Evolutionary conservation across 2,113 vertebrate species (phyloP).

Genomic region (Eurypyga helias): DNA sequence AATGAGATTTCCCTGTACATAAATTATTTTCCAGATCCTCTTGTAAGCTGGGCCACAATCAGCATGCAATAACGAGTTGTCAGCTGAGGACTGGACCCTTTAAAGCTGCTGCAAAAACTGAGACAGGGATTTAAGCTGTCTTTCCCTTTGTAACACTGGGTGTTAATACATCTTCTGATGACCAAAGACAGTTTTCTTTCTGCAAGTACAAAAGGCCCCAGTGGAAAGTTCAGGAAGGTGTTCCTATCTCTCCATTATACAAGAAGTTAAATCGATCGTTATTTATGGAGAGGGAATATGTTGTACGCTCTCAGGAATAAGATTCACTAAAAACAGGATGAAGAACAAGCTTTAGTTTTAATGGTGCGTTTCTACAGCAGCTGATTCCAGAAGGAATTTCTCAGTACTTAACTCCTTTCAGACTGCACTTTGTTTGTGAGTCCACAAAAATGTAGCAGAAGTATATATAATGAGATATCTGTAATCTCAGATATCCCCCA

Average conservation of each 20-base stretch:
- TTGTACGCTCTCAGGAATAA: background rate
- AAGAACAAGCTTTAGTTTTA: background rate
- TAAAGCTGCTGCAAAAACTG: background rate
- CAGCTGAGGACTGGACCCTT: background rate
- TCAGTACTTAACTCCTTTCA: background rate
- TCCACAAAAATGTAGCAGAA: background rate
- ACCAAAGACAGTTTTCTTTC: background rate
- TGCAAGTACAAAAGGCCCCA: background rate
- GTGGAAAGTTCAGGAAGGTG: background rate
- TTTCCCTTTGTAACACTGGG: background rate
- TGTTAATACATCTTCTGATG: background rate
- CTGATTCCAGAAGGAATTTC: background rate
- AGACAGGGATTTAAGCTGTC: background rate
- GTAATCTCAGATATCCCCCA: background rate
- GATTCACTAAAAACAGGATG: background rate
- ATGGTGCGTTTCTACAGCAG: background rate
- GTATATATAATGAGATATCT: background rate
- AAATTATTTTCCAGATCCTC: background rate
- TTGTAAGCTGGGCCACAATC: background rate
- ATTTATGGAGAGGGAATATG: background rate
- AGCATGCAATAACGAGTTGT: background rate
- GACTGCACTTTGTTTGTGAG: background rate
- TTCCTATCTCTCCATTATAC: background rate
- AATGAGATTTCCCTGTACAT: background rate
- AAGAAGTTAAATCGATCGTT: background rate